These are phyloP conservation scores for Tragelaphus scriptus DNA, from an alignment of 2,113 vertebrate genomes.

Conservation along the genomic window DNA sequence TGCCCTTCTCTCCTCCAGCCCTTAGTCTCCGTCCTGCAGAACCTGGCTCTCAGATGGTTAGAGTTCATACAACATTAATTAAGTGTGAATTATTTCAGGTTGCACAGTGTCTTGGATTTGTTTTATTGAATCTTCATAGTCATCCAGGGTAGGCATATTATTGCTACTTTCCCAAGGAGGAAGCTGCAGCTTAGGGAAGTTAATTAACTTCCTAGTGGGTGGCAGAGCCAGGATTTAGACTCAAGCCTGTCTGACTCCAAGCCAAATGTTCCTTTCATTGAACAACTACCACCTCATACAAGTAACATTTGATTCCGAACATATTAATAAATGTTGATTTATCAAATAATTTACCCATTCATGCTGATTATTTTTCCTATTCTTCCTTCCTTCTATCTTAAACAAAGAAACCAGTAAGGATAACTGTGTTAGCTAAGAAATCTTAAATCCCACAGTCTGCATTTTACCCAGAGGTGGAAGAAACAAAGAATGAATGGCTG, in stretches of 20 bases:
- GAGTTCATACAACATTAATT: neutral
- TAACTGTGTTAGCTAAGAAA: neutral
- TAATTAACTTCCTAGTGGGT: neutral
- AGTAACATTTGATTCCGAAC: neutral
- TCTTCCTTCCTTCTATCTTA: neutral
- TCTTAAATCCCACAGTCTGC: neutral
- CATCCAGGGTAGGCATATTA: neutral
- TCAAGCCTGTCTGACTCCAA: neutral
- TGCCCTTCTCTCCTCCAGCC: neutral
- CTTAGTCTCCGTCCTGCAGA: neutral
- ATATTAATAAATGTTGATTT: neutral
- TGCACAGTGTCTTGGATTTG: neutral
- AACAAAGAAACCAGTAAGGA: neutral
- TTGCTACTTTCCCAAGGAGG: neutral
- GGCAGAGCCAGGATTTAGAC: neutral
- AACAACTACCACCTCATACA: neutral
- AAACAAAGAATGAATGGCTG: neutral
- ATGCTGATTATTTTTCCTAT: neutral
- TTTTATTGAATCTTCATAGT: neutral
- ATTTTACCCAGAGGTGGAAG: neutral
- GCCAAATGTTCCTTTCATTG: neutral
- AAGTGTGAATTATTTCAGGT: neutral
- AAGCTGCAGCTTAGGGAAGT: neutral
- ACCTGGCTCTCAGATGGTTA: neutral
- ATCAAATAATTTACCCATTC: neutral